Base-by-base conservation (phyloP, 92 coral and sea anemone genomes). In the Diadumene lineata region DNA sequence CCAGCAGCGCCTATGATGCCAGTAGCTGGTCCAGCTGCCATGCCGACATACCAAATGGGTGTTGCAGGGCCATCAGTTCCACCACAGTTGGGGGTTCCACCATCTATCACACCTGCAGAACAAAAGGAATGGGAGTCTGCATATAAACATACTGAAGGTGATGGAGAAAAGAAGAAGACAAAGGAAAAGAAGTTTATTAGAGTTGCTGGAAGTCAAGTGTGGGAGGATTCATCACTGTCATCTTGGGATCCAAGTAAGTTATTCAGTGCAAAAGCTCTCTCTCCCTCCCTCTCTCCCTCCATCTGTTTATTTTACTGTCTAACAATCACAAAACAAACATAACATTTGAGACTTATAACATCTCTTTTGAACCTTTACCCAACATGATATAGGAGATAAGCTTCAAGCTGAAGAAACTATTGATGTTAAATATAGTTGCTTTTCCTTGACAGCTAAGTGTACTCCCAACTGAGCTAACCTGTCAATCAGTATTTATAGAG, bases 121-220 rank as follows among this genome's bases (percentile, higher is more conserved):
- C 92, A 92, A 16, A 89, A 81, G 65, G 99, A 96, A 70, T 96
- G 99, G 99, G 99, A 89, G 63, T 96, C 99, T 0, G 75, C 97
- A n/a, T 96, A 96, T 68, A 79, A 85, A 48, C 93, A 92, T 64
- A 68, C 43, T 65, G 93, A 88, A 50, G 85, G 75, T 31, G 97
- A 79, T 26, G 78, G 68, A 9, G 98, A 92, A 29, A 89, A 86
- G 50, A 96, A 89, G 74, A 90, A 92, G 58, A 80, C 77, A 70
- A 91, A 91, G 79, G 94, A 92, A 58, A 94, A 96, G 67, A 96
- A 96, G 68, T 86, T 55, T 75, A 24, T 96, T 33, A 82, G 99
- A 67, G 96, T 96, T 48, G 99, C 99, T 0, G 99, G 99, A 0
- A 93, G 80, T 25, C 87, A 87, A 62, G 93, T 96, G 9, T 96